phyloP scores from a whole-genome alignment of 2,888 invertebrate genomes.

The Cylindroiulus punctatus region DNA sequence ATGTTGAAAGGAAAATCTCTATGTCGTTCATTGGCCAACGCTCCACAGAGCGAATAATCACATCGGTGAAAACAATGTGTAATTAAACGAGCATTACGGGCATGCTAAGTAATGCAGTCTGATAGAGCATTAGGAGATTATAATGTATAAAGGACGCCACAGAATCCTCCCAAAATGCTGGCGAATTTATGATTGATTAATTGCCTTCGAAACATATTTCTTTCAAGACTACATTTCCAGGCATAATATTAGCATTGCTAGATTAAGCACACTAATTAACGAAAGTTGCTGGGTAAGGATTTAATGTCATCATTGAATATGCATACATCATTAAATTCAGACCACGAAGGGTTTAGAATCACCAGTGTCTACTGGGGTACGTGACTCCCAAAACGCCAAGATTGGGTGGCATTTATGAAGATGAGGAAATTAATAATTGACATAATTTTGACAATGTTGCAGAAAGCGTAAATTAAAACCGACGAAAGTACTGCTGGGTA shows the following conservation, averaged over 20 bases:
- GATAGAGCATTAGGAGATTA: conserved; percentile 15
- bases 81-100: conserved; percentile 11
- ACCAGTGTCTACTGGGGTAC: background rate
- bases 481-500: background rate
- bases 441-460: background rate
- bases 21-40: background rate
- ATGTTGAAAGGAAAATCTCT: background rate
- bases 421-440: background rate
- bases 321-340: conserved; percentile 31
- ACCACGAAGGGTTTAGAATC: conserved; percentile 28
- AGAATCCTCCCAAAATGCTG: background rate
- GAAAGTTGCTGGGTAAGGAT: conserved; percentile 6
- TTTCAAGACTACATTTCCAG: conserved; percentile 31
- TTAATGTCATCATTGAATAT: conserved; percentile 42
- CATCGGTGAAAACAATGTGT: conserved; percentile 38
- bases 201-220: conserved; percentile 1
- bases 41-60: conserved; percentile 27
- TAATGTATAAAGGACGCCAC: conserved; percentile 32
- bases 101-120: conserved; percentile 38
- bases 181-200: conserved; percentile 38
- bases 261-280: conserved; percentile 28
- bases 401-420: background rate
- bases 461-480: background rate
- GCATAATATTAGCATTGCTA: conserved; percentile 34
- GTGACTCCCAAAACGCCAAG: background rate